Base-by-base conservation (phyloP, 2,113 vertebrate genomes). In the Leuciscus idus region DNA sequence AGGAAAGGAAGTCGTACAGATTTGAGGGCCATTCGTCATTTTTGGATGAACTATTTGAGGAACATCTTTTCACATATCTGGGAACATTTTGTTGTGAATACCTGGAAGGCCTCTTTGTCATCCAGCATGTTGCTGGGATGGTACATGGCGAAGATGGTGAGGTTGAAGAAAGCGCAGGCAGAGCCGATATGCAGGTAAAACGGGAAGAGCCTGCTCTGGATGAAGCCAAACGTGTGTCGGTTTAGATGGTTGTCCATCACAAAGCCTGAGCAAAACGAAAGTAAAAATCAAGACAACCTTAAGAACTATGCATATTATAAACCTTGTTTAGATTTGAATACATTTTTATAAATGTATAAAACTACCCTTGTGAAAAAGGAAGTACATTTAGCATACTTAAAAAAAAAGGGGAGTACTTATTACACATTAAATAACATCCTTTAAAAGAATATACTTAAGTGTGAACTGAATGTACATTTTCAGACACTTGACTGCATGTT, bases 121-220 rank as follows among this genome's bases (percentile, higher is more conserved):
- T 92, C 81, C 78, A 96, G 89, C 87, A 87, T 77, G 90, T 96
- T 92, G 0, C 93, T 93, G 87, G 95, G 95, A 66, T 96, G 95
- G 83, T 93, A 93, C 86, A 95, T 87, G 2, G 95, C 92, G 36
- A 94, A 97, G 19, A 96, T 93, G 0, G 94, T 90, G 80, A 96
- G 95, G 91, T 95, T 96, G 87, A 96, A 91, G 93, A 96, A 97
- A 55, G 96, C 95, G 2, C 95, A 96, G 2, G 92, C 89, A 1
- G 95, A 96, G 61, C 94, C 87, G 17, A 96, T 88, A 90, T 96
- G 95, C 89, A 95, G 95, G 88, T 95, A 96, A 83, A 94, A 96
- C 0, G 96, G 96, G 80, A 97, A 96, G 17, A 96, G 95, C 8
- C 93, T 74, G 0, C 93, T 94, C 90, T 95, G 94, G 86, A 96